Percentiles rank a stretch among this genome's conserved stretches.
Conservation (phyloP, 2,888 invertebrate species). For the Magallana nippona region DNA sequence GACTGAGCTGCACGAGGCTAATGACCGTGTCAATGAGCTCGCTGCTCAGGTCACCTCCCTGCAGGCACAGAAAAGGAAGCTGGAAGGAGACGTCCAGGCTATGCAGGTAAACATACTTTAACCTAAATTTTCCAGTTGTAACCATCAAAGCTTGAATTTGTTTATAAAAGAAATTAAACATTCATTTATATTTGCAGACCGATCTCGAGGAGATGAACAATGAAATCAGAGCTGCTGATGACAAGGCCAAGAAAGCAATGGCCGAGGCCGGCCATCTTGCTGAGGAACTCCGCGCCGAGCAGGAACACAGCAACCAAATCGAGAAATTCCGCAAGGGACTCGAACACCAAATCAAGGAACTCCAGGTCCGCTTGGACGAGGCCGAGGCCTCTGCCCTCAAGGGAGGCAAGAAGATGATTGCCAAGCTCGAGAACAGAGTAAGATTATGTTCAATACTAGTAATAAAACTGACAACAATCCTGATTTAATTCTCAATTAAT, state of each 20-base stretch:
- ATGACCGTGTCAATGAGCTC: constrained; percentile 98
- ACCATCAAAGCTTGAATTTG: too few species aligned
- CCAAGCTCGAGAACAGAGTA: constrained; percentile 93
- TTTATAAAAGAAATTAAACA: background rate
- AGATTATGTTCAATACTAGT: constrained; percentile 80
- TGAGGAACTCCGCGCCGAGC: constrained; percentile 99
- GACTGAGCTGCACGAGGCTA: constrained; percentile 97
- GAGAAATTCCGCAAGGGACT: constrained; percentile 99
- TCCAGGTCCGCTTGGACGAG: constrained; percentile 94
- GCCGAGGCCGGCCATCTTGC: constrained; percentile 96
- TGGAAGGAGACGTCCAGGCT: constrained; percentile 98
- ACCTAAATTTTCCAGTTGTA: too few species aligned
- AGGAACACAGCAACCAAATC: constrained; percentile 98
- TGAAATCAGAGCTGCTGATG: constrained; percentile 99
- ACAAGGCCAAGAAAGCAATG: constrained; percentile 82
- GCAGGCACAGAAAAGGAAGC: constrained; percentile 98
- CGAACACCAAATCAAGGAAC: constrained; percentile 98
- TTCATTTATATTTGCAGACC: constrained; percentile 80
- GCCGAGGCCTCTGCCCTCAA: constrained; percentile 98
- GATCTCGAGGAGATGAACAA: constrained; percentile 99
- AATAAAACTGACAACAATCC: too few species aligned
- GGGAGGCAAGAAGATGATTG: constrained; percentile 99
- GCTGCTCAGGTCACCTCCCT: constrained; percentile 95
- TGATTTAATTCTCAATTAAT: background rate
- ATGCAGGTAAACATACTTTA: constrained; percentile 81